These are phyloP conservation scores for Toxotes lorentzi DNA, from an alignment of 2,797 vertebrate species.

Conservation along the genomic window DNA sequence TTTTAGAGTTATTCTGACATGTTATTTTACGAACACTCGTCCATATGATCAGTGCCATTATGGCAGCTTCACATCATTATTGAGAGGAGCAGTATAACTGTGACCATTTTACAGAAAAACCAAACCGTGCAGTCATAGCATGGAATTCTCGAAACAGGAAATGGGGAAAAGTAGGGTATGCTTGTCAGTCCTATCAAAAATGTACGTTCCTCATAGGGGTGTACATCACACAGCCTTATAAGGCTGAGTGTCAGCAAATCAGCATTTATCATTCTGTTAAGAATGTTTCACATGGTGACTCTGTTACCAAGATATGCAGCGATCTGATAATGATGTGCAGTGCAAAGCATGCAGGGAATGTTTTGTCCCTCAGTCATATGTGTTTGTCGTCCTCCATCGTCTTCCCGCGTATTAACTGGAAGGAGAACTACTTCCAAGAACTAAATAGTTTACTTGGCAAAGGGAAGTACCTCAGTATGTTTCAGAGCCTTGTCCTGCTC, in stretches of 20 bases:
- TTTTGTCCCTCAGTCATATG: not conserved
- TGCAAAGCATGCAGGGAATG: conserved; percentile 36
- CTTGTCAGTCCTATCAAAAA: too few relatives aligned
- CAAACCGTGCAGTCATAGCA: too few relatives aligned
- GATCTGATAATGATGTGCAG: not conserved
- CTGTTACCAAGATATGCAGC: not conserved
- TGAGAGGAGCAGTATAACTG: too few relatives aligned
- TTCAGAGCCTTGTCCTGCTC: not conserved
- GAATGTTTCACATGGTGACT: not conserved
- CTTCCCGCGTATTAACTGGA: not conserved
- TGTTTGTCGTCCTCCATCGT: not conserved
- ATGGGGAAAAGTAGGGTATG: too few relatives aligned
- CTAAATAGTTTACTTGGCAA: not conserved
- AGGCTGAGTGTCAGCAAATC: not conserved
- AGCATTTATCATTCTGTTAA: not conserved
- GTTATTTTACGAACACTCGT: too few relatives aligned
- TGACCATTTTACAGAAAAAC: too few relatives aligned
- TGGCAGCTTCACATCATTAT: too few relatives aligned
- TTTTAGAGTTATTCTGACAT: too few relatives aligned
- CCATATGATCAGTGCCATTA: too few relatives aligned
- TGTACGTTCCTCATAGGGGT: not conserved
- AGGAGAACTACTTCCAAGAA: not conserved
- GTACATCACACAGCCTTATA: not conserved
- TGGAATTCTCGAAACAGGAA: too few relatives aligned
- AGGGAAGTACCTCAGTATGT: not conserved